Base-by-base conservation (phyloP, 2,888 invertebrate species). In the Zaprionus bogoriensis region DNA sequence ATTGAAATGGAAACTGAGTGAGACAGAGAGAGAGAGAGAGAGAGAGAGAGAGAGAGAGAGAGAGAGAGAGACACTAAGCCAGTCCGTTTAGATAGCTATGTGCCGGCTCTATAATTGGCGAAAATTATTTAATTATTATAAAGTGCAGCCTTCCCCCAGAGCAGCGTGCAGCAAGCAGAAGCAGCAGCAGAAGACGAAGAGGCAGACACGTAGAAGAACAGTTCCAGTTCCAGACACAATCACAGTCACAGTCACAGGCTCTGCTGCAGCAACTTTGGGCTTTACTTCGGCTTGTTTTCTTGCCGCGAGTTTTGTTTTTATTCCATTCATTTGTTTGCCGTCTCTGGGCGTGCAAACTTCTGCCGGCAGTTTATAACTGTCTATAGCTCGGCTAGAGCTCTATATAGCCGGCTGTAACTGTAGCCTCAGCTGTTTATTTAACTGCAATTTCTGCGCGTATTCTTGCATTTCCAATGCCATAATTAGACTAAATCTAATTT, bases 91-190 rank as follows among this genome's bases (percentile, higher is more conserved):
- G 67, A 64, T 64, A 58, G 59, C 69, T 57, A 20, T 63, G 68
- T 60, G 61, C 66, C 45, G 58, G 67, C 77, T 60, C 47, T 72
- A 71, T 81, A 84, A 84, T 81, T 82, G 81, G 70, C 64, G 66
- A 81, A 82, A 84, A 82, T 79, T 81, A 84, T 82, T 84, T 82
- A 82, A 82, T 82, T 82, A 84, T 84, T 81, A 84, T 78, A 63
- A 82, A 84, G 84, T 84, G 81, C 84, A 66, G 73, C 65, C 53
- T 64, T 55, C 53, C 42, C 57, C 32, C 17, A 5, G 6, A 19
- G 25, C 48, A 41, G 20, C n/a, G n/a, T n/a, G n/a, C n/a, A n/a
- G n/a, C n/a, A n/a, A n/a, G n/a, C n/a, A n/a, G n/a, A n/a, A n/a
- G n/a, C n/a, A 51, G 30, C 39, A 23, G 23, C 2, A 2, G 9